A percentile compares a stretch with the other conserved stretches of the same genome.
Conservation (phyloP, 2,888 invertebrate species). For the Dryadula phaetusa region DNA sequence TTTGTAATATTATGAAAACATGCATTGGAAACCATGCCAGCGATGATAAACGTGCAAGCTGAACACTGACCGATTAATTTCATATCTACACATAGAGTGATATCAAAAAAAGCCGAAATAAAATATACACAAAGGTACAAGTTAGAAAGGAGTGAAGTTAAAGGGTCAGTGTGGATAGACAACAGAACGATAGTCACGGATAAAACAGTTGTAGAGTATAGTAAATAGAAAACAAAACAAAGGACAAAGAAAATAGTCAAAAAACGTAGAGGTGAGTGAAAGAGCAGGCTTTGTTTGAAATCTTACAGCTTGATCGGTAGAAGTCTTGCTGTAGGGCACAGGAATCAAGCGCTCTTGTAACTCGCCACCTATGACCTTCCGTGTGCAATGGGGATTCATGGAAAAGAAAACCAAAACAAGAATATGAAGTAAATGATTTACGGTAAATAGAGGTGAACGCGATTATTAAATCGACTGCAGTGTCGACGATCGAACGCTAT, state of each 20-base stretch:
- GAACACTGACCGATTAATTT: slow-evolving; percentile 63
- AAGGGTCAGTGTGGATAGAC: slow-evolving; percentile 66
- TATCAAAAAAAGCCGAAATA: slow-evolving; percentile 12
- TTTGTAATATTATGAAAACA: slow-evolving; percentile 51
- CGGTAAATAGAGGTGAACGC: slow-evolving; percentile 59
- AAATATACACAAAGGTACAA: slow-evolving; percentile 28
- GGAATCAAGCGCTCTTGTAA: slow-evolving; percentile 99
- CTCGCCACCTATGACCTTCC: slow-evolving; percentile 99
- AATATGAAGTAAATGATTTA: slow-evolving; percentile 78
- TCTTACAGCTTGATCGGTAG: slow-evolving; percentile 99
- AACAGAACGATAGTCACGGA: slow-evolving; percentile 53
- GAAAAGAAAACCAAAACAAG: slow-evolving; percentile 87
- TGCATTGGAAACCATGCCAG: slow-evolving; percentile 67
- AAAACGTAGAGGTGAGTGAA: slow-evolving; percentile 71
- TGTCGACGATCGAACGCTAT: slow-evolving; percentile 56
- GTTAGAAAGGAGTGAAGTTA: slow-evolving; percentile 52
- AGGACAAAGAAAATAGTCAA: slow-evolving; percentile 66
- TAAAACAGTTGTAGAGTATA: slow-evolving; percentile 72
- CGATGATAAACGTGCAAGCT: slow-evolving; percentile 63
- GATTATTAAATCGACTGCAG: slow-evolving; percentile 47
- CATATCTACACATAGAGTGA: slow-evolving; percentile 34
- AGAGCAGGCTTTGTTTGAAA: slow-evolving; percentile 66
- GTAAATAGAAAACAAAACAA: slow-evolving; percentile 71
- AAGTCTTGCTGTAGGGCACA: slow-evolving; percentile 99
- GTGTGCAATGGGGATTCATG: slow-evolving; percentile 93